phyloP scores from a whole-genome alignment of 2,113 vertebrate genomes.

The Kryptolebias marmoratus region DNA sequence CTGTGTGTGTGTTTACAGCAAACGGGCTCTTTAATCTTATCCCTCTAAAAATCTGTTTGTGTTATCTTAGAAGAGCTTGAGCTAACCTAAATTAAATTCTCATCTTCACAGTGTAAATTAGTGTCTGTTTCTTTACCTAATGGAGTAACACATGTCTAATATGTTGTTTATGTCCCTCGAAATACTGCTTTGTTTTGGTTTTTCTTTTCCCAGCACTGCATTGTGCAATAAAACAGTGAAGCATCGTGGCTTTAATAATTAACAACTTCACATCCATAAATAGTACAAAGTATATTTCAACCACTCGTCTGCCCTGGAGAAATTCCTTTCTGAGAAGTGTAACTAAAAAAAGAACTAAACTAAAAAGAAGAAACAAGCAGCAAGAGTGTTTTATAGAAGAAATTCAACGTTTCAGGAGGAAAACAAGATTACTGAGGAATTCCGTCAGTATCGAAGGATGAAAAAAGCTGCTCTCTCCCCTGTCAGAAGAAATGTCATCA shows the following conservation, averaged over 20 bases:
- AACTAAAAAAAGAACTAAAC: slow-evolving; percentile 5
- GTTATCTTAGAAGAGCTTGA: no score
- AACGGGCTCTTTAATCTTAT: neutral
- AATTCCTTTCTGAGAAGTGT: slow-evolving; percentile 18
- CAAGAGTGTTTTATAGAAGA: neutral
- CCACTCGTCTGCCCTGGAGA: neutral
- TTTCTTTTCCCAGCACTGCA: neutral
- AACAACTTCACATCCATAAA: slow-evolving; percentile 27
- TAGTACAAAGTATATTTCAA: slow-evolving; percentile 31
- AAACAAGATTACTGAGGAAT: neutral
- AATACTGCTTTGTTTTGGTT: neutral
- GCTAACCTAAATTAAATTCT: neutral
- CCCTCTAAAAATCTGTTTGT: neutral
- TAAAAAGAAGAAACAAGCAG: slow-evolving; percentile 6
- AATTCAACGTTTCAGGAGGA: neutral
- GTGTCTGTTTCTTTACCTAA: neutral
- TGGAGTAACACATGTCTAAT: no score
- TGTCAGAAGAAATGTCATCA: neutral
- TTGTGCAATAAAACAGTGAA: slow-evolving; percentile 15
- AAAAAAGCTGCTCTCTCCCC: neutral
- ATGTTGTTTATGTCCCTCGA: neutral
- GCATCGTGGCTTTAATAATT: slow-evolving; percentile 27
- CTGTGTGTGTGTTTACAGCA: neutral
- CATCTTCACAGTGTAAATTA: neutral
- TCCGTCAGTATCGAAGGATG: neutral